A percentile compares a stretch with the other conserved stretches of the same genome.
phyloP scores from a whole-genome alignment of 2,888 invertebrate genomes.

The Cantharis lateralis region DNA sequence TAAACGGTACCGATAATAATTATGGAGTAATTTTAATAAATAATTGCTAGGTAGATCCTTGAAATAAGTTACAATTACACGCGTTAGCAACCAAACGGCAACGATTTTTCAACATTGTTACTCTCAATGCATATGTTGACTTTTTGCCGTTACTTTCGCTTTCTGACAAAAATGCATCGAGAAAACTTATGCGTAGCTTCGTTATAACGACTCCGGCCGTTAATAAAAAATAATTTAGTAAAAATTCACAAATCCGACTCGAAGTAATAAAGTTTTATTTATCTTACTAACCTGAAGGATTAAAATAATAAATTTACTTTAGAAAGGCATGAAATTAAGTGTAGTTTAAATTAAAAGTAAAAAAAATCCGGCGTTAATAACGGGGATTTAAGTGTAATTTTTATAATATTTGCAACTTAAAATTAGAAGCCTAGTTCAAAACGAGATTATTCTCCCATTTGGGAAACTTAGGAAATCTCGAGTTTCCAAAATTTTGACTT shows the following conservation, averaged over 20 bases:
- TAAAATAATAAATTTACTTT: slow-evolving; percentile 12
- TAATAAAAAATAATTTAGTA: not conserved
- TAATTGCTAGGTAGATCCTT: not conserved
- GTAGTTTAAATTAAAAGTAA: not conserved
- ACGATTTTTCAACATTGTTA: not conserved
- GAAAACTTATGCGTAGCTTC: not conserved
- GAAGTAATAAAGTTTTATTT: not conserved
- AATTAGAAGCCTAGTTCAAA: too few relatives aligned
- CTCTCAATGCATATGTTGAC: not conserved
- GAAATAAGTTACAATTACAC: not conserved
- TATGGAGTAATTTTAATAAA: not conserved
- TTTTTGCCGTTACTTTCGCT: not conserved
- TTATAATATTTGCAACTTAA: too few relatives aligned
- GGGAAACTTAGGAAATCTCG: too few relatives aligned
- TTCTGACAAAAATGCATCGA: not conserved
- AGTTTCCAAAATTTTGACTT: too few relatives aligned
- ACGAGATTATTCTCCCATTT: too few relatives aligned
- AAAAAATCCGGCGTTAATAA: slow-evolving; percentile 1
- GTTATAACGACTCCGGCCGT: not conserved
- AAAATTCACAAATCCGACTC: not conserved
- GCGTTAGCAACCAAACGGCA: not conserved
- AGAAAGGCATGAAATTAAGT: slow-evolving; percentile 19
- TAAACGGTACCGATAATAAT: not conserved
- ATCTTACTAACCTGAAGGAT: not conserved
- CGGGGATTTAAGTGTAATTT: too few relatives aligned